Conservation (phyloP, 2,113 vertebrate genomes). For the Dolichotis patagonum region DNA sequence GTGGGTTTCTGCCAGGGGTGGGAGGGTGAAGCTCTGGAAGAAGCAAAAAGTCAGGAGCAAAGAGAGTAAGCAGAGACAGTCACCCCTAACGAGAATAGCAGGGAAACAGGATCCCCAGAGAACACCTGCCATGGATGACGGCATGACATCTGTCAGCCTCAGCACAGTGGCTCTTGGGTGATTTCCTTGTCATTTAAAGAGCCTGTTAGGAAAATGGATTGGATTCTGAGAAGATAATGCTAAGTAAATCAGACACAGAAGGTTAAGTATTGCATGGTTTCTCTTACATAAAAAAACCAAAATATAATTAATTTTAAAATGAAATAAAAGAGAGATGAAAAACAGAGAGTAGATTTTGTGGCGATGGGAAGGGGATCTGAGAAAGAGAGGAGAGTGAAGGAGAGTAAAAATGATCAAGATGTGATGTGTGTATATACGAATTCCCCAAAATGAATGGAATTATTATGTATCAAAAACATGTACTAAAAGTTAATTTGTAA, state of each 20-base stretch:
- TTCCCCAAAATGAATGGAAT: background rate
- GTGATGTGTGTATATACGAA: background rate
- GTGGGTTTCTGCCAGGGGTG: background rate
- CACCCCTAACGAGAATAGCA: background rate
- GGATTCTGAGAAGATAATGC: background rate
- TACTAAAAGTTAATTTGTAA: background rate
- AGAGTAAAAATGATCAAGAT: background rate
- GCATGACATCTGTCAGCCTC: background rate
- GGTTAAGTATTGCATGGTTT: background rate
- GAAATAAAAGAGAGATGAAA: background rate
- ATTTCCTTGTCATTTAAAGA: slow-evolving; percentile 28
- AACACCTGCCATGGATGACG: background rate
- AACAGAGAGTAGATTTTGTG: background rate
- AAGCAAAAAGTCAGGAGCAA: background rate
- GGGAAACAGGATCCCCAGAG: background rate
- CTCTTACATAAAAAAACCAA: background rate
- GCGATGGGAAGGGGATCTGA: background rate
- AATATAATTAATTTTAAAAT: background rate
- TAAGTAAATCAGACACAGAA: background rate
- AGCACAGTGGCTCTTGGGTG: background rate
- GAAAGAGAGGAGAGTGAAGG: background rate
- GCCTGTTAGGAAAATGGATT: background rate
- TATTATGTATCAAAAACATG: background rate
- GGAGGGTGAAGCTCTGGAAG: background rate
- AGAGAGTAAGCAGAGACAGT: background rate